Base-by-base conservation (phyloP, 2,888 invertebrate species). In the Caenorhabditis sp. region DNA sequence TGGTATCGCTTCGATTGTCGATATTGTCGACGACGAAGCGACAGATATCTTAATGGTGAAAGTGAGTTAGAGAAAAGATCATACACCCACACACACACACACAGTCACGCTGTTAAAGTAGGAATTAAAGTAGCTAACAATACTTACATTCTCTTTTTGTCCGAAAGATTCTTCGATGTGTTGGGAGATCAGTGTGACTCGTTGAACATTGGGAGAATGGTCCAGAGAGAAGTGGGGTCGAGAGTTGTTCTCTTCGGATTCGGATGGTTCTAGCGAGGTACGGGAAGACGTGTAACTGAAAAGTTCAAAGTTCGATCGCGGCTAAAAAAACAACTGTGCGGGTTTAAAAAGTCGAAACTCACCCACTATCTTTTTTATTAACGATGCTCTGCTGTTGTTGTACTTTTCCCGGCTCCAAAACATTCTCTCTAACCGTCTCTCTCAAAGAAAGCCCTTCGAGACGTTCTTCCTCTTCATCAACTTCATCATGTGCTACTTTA, bases 221-320 rank as follows among this genome's bases (percentile, higher is more conserved):
- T 70, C 79, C 55, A 75, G 53, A 10, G 74, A 77, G 62, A 68
- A 80, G 58, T 77, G 79, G 14, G 75, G 74, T n/a, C 69, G 69
- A 36, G 68, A 71, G 50, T 70, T 64, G 50, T 71, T 76, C 5
- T 76, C 77, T 53, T 87, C 88, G 12, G 83, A 85, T 62, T 88
- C 88, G 31, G 83, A 84, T 10, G 87, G 88, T 70, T 88, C 88
- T 61, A 88, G 69, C 6, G 85, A 85, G 10, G 86, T 88, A 24
- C 88, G 64, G 12, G 87, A 88, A 14, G 88, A 88, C 1, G 88
- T 87, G 77, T 88, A 88, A 23, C 87, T 86, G 54, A 21, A 77
- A 68, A 51, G 1, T 50, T 24, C 57, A 31, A 54, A 55, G 51
- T 65, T 61, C 12, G n/a, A n/a, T n/a, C n/a, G n/a, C n/a, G n/a